Evolutionary conservation across 2,797 vertebrate genomes (phyloP), one percentile per base, ranked within the genome.

Genomic region (Brachyalestes nurse): DNA sequence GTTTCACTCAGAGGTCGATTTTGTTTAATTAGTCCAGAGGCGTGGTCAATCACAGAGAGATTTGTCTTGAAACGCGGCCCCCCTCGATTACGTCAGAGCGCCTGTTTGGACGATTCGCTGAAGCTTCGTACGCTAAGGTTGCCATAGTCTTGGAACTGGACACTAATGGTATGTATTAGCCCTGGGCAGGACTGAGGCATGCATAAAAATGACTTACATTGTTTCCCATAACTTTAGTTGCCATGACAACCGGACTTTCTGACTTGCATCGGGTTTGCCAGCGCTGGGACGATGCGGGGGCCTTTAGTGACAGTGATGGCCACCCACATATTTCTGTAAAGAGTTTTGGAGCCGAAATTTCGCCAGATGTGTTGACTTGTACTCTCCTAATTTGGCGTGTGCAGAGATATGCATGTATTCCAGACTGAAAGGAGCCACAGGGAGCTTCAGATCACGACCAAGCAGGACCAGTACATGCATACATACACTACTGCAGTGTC

Each of bases 111-210:
- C 49, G 51, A 57, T 82, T 72, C 75, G 77, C 57, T 60, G 53
- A 64, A 77, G 80, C 51, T 78, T 78, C 12, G 5, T 79, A 69
- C 75, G 57, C 71, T 61, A 25, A 42, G 77, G 42, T 83, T 66
- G 76, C 45, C 23, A 74, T 73, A 67, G 28, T 60, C 61, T 66
- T 78, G 75, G 81, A 67, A 49, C 69, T 62, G 71, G 76, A 79
- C 71, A 62, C 81, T 83, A 83, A 78, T 83, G 71, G 72, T 83
- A 79, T 83, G 76, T 70, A 79, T 79, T 83, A 75, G 81, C 81
- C 81, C 6, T 61, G 71, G 76, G 81, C 81, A 83, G 71, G 81
- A 79, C 72, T 62, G 81, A 83, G 81, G 81, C 81, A 79, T 79
- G 81, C 81, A 79, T 83, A 61, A 70, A 70, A 83, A 83, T 73